A percentile compares a stretch with the other conserved stretches of the same genome.
Evolutionary conservation across 2,113 vertebrate species (phyloP).

Genomic region (Microtus pennsylvanicus): DNA sequence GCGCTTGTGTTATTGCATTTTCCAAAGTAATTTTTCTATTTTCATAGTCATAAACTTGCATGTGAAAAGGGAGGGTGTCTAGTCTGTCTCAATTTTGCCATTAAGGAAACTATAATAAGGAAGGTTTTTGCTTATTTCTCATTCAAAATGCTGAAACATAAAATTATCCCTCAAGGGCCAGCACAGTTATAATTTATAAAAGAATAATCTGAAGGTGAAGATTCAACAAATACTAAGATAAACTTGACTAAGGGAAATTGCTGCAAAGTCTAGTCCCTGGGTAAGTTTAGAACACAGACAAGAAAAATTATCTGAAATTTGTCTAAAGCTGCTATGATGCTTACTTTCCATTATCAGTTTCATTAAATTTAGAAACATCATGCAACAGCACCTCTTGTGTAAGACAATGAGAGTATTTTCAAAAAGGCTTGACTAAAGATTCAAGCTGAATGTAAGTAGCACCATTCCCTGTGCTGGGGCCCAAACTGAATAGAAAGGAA

Average conservation of each 20-base stretch:
- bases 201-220: constrained; percentile 42
- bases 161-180: neutral
- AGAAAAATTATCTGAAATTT: constrained; percentile 5
- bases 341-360: neutral
- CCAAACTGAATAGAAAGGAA: neutral
- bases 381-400: neutral
- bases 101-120: neutral
- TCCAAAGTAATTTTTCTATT: neutral
- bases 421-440: neutral
- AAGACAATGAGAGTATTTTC: neutral
- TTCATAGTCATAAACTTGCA: neutral
- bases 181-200: constrained; percentile 16
- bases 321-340: neutral
- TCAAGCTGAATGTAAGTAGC: neutral
- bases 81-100: neutral
- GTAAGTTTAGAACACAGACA: neutral
- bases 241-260: constrained; percentile 32
- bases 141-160: constrained; percentile 41
- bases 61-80: neutral
- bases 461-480: neutral
- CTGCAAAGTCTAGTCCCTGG: neutral
- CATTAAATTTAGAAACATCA: neutral
- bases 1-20: neutral
- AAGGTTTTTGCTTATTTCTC: constrained; percentile 18
- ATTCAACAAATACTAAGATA: constrained; percentile 6